Evolutionary conservation across 1,140 invertebrate species (phyloP), one percentile per base, ranked within the genome.

Genomic region (Bombus impatiens): DNA sequence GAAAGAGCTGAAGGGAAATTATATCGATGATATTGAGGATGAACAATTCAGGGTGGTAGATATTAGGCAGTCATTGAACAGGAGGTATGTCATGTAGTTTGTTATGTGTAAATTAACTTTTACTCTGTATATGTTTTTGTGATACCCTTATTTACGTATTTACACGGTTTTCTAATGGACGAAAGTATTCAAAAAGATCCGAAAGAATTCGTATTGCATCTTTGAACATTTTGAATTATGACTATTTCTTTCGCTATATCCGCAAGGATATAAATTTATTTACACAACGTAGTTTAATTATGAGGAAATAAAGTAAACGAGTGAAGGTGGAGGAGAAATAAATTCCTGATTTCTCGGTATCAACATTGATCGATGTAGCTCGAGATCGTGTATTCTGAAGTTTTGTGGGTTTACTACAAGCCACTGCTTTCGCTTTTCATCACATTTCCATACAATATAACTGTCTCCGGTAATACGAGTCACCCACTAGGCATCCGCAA

Each of bases 31-130:
- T 2, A 86, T 89, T 6, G 88, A 93, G 0, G 82, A 91, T 25
- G 81, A 91, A 53, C 79, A 62, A 62, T 70, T 75, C 28, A 77
- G 78, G 1, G 79, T 71, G 8, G 71, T 94, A 37, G 94, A 95
- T 62, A 76, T 95, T 18, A 87, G 93, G 72, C 89, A 84, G 18
- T 94, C 93, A 1, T 86, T 95, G 35, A 95, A 95, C 78, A 90
- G 83, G 44, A 94, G 91, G 93, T 94, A 87, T 15, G 68, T 57
- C 3, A 3, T 18, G n/a, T 57, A 6, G 0, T 28, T 32, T 9
- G 32, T 28, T n/a, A 12, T 10, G 13, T 15, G 28, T n/a, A n/a
- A 32, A 53, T 53, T 53, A 53, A 8, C 18, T 53, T 22, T 6
- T 22, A 22, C 5, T 22, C 18, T 53, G 1, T 53, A 53, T 6